These are phyloP conservation scores for Oxyura jamaicensis DNA, from an alignment of 2,113 vertebrate genomes.

Conservation along the genomic window DNA sequence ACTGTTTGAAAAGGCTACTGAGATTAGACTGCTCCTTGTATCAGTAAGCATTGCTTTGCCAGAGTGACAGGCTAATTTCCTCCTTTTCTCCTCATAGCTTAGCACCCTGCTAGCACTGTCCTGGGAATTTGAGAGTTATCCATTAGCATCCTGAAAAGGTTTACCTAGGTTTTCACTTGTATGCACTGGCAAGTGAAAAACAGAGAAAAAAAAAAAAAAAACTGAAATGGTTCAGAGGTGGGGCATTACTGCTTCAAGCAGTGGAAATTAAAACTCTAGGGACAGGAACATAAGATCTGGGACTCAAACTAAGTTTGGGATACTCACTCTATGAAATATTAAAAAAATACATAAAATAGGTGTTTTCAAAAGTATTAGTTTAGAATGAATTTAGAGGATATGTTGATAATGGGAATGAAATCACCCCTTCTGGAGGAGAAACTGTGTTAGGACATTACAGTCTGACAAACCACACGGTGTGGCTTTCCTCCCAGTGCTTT, in stretches of 20 bases:
- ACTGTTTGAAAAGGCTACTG: conserved; percentile 37
- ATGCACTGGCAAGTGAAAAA: not conserved
- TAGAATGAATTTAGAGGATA: not conserved
- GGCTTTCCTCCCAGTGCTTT: not conserved
- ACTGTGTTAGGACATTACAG: not conserved
- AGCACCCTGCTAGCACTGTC: not conserved
- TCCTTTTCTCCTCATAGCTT: not conserved
- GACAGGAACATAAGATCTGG: not conserved
- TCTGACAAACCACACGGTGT: not conserved
- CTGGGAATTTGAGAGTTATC: rapidly evolving
- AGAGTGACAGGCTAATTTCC: conserved; percentile 55
- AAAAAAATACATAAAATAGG: not conserved
- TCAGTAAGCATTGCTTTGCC: conserved; percentile 24
- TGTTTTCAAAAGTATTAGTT: not conserved
- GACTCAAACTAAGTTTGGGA: rapidly evolving
- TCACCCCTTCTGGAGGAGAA: not conserved
- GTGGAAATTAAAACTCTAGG: not conserved
- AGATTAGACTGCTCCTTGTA: conserved; percentile 31
- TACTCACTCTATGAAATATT: not conserved
- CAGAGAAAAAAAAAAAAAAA: rapidly evolving
- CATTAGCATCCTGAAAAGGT: not conserved
- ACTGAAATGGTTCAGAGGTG: not conserved
- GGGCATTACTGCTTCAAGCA: not conserved
- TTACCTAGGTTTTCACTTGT: not conserved
- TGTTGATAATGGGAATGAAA: not conserved